Evolutionary conservation across 2,797 vertebrate species (phyloP).

Genomic region (Cyclopterus lumpus): DNA sequence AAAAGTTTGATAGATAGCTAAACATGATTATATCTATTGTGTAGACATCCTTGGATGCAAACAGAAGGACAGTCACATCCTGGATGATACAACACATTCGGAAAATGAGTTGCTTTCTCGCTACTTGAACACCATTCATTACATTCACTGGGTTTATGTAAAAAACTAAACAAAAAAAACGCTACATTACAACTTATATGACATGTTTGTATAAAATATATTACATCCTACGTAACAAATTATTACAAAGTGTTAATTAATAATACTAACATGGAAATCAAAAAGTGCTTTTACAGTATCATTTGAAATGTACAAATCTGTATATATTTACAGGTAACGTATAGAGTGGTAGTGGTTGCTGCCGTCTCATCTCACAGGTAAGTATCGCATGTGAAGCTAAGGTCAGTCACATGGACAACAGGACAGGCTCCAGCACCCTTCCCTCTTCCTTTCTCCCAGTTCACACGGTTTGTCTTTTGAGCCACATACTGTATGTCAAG

Average conservation of each 20-base stretch:
- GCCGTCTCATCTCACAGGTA: conserved; percentile 46
- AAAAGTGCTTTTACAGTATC: conserved; percentile 66
- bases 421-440: not conserved
- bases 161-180: conserved; percentile 12
- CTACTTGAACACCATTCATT: conserved; percentile 27
- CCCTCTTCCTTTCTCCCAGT: conserved; percentile 14
- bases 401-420: conserved; percentile 34
- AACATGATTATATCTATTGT: conserved; percentile 31
- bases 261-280: conserved; percentile 44
- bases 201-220: conserved; percentile 53
- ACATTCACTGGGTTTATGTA: conserved; percentile 57
- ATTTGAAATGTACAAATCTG: conserved; percentile 40
- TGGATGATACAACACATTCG: not conserved
- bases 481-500: conserved; percentile 28
- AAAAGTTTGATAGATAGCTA: not conserved
- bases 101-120: conserved; percentile 15
- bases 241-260: conserved; percentile 43
- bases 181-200: conserved; percentile 30
- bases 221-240: conserved; percentile 46
- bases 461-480: conserved; percentile 14
- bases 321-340: conserved; percentile 58
- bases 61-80: conserved; percentile 2
- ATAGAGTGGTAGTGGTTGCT: conserved; percentile 37
- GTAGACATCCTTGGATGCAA: conserved; percentile 8
- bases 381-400: conserved; percentile 34